Evolutionary conservation across 1,140 invertebrate species (phyloP), one percentile per base, ranked within the genome.

Genomic region (Pseudomyrmex flavicornis): DNA sequence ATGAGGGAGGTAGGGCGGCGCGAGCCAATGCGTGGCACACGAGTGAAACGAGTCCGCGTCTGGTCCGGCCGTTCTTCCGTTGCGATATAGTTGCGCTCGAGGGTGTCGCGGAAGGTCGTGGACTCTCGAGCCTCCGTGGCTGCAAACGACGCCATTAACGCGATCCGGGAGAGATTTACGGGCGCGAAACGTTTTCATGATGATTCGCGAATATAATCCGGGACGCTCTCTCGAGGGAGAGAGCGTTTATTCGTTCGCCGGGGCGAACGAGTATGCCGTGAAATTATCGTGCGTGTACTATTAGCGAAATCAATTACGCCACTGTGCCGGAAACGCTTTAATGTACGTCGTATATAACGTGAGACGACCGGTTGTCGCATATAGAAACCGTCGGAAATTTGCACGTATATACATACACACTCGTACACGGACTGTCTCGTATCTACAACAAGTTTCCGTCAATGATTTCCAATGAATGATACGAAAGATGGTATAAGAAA

Each of bases 111-210:
- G 44, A 62, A 20, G 2, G 5, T 9, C 10, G 12, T 15, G n/a
- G 17, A 56, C 13, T 48, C 48, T 68, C 59, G 7, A 66, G 17
- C 2, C 7, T 52, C 10, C 13, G 15, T 35, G 35, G 35, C 48
- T 73, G 17, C 72, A 74, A 82, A 63, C 69, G 62, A 63, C 48
- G 72, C 72, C 79, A 80, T 88, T 84, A 84, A 84, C 73, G 59
- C 17, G 52, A 59, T 70, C 56, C 46, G 26, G 7, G 48, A 72
- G 54, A 61, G 46, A 52, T 13, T 85, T 75, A 26, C 46, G 61
- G 10, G 12, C 13, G 15, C 63, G 62, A 68, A 61, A 52, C 52
- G 10, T 74, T 76, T 76, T 56, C 62, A 59, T 66, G 15, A 59
- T 66, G 15, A 20, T 66, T 68, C 10, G 17, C 22, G 59, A 22